Conservation (phyloP, 37 sponge, comb jelly and placozoan genomes). For the Cladorhizidae sp. region DNA sequence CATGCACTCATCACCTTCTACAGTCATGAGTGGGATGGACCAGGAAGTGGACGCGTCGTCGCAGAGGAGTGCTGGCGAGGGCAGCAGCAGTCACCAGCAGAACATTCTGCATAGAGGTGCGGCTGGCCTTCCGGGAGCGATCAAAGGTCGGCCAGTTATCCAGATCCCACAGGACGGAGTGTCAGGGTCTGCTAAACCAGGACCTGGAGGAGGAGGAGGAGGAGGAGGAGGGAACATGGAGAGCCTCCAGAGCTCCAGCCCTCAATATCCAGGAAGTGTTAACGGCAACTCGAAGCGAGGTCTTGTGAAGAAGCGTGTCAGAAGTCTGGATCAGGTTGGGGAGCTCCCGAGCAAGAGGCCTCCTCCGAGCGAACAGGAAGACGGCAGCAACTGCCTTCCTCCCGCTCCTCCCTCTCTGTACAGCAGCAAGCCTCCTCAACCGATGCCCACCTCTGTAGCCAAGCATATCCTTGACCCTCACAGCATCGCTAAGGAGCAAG, state of each 20-base stretch:
- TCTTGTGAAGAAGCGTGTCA: neutral
- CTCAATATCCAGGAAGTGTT: neutral
- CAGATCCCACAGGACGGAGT: neutral
- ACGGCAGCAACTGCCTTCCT: neutral
- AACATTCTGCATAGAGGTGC: too few species aligned
- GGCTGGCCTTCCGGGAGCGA: neutral
- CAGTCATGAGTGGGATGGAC: too few species aligned
- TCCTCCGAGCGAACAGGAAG: constrained; percentile 16
- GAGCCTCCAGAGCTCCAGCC: neutral
- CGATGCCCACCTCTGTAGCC: neutral
- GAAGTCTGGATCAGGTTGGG: neutral
- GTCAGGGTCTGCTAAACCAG: too few species aligned
- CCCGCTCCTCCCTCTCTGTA: neutral
- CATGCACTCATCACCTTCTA: too few species aligned
- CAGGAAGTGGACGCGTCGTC: neutral
- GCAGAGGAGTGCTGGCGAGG: neutral
- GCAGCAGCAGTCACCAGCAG: neutral
- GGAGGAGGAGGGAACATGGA: too few species aligned
- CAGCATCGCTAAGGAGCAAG: neutral
- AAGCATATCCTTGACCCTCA: constrained; percentile 2
- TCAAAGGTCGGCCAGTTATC: neutral
- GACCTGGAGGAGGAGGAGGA: neutral
- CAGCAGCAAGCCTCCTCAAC: neutral
- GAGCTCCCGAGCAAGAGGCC: constrained; percentile 23
- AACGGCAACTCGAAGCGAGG: neutral